These are phyloP conservation scores for Sander lucioperca DNA, from an alignment of 2,113 vertebrate genomes.

Conservation along the genomic window DNA sequence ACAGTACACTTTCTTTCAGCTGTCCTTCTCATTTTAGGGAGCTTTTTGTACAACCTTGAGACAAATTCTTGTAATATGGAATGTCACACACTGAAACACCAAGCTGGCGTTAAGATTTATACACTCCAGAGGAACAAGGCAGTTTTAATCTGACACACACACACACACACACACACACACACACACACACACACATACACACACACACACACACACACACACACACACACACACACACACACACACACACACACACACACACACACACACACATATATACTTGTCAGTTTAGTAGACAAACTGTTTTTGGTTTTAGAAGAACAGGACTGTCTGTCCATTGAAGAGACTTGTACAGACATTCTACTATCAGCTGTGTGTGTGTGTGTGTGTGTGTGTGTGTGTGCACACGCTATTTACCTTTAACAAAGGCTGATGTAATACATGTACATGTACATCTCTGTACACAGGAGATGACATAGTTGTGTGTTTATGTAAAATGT, in stretches of 20 bases:
- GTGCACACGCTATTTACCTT: background rate
- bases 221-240: background rate
- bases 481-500: constrained; percentile 4
- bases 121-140: too few relatives aligned
- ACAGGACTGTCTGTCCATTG: background rate
- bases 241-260: background rate
- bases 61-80: too few relatives aligned
- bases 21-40: too few relatives aligned
- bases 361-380: background rate
- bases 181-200: too few relatives aligned
- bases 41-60: too few relatives aligned
- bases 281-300: background rate
- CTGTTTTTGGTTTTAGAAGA: background rate
- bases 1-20: too few relatives aligned
- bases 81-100: too few relatives aligned
- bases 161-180: too few relatives aligned
- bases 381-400: background rate
- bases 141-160: too few relatives aligned
- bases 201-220: background rate
- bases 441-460: constrained; percentile 4
- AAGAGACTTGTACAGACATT: background rate
- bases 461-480: constrained; percentile 5
- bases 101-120: too few relatives aligned
- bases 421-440: constrained; percentile 20
- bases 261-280: background rate